Evolutionary conservation across 1,140 invertebrate genomes (phyloP), one percentile per base, ranked within the genome.

Genomic region (Paramacrobiotus metropolitanus): DNA sequence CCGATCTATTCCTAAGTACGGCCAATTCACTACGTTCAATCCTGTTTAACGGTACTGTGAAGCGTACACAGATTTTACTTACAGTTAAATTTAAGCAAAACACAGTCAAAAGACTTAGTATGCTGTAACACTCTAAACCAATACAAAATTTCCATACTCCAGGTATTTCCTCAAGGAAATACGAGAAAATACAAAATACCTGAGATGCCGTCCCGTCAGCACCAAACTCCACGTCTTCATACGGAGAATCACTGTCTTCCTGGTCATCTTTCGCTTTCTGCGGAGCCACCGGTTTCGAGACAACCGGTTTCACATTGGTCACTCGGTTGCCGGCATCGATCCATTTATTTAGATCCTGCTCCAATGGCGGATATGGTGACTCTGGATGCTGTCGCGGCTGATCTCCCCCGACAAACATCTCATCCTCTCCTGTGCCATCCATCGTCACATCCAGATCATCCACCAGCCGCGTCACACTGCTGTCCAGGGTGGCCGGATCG

Each of bases 291-390:
- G 48, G 15, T 9, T 55, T 15, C 24, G 24, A 24, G n/a, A n/a
- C n/a, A n/a, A n/a, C n/a, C n/a, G n/a, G n/a, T 24, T 4, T 4
- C 24, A 28, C 15, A 55, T 4, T 55, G 48, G 48, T 24, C 15
- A 15, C 48, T 24, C 28, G 15, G 15, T 15, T 24, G 15, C 28
- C 48, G 4, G 15, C 48, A 24, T 55, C 48, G 15, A 55, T 20
- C 48, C 48, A 55, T 4, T 15, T 24, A 24, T 55, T 55, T 24
- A 55, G 24, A 24, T 55, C 48, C 24, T 55, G 15, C 24, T 55
- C 48, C 48, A 55, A 24, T 24, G 48, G 48, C 15, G 48, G 48
- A 55, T 55, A 55, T 20, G 48, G 48, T 28, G 48, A 55, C 15
- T 55, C 48, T 15, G 48, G 48, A 55, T 55, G 48, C 24, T 55